These are phyloP conservation scores for Neosilurus hyrtlii DNA, from an alignment of 2,797 vertebrate genomes.

Conservation along the genomic window DNA sequence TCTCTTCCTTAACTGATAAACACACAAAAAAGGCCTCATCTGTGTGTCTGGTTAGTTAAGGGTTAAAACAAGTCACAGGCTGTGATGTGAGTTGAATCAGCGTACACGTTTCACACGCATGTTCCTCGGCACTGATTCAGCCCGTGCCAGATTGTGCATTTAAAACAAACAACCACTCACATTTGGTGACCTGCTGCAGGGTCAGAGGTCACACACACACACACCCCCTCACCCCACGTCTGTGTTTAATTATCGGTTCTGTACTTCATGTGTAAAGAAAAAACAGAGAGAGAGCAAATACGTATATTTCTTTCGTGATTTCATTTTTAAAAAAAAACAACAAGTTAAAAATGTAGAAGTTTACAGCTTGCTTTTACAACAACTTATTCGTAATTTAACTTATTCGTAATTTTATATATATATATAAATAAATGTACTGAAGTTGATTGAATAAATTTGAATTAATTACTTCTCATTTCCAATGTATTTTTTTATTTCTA, in stretches of 20 bases:
- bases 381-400: not conserved
- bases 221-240: not conserved
- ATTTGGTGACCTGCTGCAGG: conserved; percentile 22
- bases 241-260: conserved; percentile 19
- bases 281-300: not conserved
- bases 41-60: not conserved
- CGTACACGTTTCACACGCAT: not conserved
- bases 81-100: not conserved
- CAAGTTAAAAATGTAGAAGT: not conserved
- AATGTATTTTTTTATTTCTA: not conserved
- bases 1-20: no score
- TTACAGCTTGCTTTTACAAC: not conserved
- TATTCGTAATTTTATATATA: not conserved
- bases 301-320: not conserved
- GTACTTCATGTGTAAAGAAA: not conserved
- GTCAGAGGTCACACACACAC: conserved; percentile 12
- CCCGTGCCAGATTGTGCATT: conserved; percentile 10
- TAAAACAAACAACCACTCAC: conserved; percentile 31
- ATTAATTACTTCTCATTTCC: not conserved
- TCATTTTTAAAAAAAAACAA: not conserved
- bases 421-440: not conserved
- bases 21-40: no score
- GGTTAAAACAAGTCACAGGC: not conserved
- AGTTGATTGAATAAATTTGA: not conserved
- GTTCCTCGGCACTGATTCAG: conserved; percentile 4